Base-by-base conservation (phyloP, 1,140 invertebrate species). In the Drosophila cardini region DNA sequence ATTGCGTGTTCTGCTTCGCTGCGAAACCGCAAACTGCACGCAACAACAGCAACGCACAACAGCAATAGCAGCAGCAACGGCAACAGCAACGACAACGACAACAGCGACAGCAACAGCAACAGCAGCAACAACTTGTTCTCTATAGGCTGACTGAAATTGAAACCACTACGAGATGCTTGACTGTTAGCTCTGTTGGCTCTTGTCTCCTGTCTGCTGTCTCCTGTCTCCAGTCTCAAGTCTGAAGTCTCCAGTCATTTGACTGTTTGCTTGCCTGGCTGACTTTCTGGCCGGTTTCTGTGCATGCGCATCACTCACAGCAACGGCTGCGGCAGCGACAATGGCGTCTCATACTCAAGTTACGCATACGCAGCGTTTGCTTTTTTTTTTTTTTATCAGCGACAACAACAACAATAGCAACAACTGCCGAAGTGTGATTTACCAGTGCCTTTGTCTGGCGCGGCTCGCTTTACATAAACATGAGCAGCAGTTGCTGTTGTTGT, bases 391-490 rank as follows among this genome's bases (percentile, higher is more conserved):
- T 26, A 5, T 68, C 55, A 53, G 52, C 68, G 48, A 55, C 32
- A 55, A 15, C 50, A 21, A 50, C 57, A 73, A 40, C 64, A 38
- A 57, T 43, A 42, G 62, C 80, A 72, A 74, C 74, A 69, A 83
- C 79, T 86, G 82, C 82, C 83, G 89, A 89, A 89, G 84, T 87
- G 84, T 87, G 84, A 87, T 87, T 87, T 89, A 87, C 80, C 71
- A 78, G 69, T 58, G 63, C 81, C 83, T 79, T 84, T 78, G 78
- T 82, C 40, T 68, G 63, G 42, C 46, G 43, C 53, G 57, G 53
- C 43, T 53, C 56, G 63, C 78, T 72, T 77, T 72, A 79, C 70
- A 80, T 77, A 85, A 76, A 79, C 81, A 72, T 67, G 80, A 63
- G 48, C 69, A 64, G 76, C 58, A 65, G 61, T 61, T 38, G 65